These are phyloP conservation scores for Philaethria dido DNA, from an alignment of 2,888 invertebrate species.

Conservation along the genomic window DNA sequence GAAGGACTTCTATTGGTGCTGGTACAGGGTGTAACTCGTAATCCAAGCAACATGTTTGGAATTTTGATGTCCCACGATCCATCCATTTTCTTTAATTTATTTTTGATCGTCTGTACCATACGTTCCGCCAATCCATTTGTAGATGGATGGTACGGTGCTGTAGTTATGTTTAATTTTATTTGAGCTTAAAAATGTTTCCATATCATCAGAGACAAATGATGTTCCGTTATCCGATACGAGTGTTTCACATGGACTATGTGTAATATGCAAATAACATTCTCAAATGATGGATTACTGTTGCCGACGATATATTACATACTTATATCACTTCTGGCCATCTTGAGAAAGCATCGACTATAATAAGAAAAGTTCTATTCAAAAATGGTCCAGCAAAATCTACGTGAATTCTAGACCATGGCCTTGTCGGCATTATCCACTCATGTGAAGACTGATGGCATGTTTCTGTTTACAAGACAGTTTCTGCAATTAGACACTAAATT, in stretches of 20 bases:
- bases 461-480: slow-evolving; percentile 30
- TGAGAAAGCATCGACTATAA: slow-evolving; percentile 38
- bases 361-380: slow-evolving; percentile 39
- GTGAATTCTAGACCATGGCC: slow-evolving; percentile 39
- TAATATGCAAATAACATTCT: slow-evolving; percentile 38
- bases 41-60: neutral
- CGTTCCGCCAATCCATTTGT: slow-evolving; percentile 44
- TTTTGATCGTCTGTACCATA: neutral
- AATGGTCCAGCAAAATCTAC: slow-evolving; percentile 44
- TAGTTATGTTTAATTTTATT: slow-evolving; percentile 42
- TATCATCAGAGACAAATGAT: slow-evolving; percentile 41
- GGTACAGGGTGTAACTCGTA: neutral
- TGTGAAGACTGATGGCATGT: slow-evolving; percentile 39
- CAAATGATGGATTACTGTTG: slow-evolving; percentile 38
- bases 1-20: neutral
- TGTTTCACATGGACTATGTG: slow-evolving; percentile 39
- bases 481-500: no score
- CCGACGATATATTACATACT: slow-evolving; percentile 35
- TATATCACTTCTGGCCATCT: slow-evolving; percentile 41
- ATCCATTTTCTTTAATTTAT: neutral
- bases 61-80: neutral
- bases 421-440: slow-evolving; percentile 29
- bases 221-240: slow-evolving; percentile 39
- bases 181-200: slow-evolving; percentile 24
- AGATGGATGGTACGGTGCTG: slow-evolving; percentile 44